These are phyloP conservation scores for Agonopterix alstromeriana DNA, from an alignment of 2,888 invertebrate genomes.

Conservation along the genomic window DNA sequence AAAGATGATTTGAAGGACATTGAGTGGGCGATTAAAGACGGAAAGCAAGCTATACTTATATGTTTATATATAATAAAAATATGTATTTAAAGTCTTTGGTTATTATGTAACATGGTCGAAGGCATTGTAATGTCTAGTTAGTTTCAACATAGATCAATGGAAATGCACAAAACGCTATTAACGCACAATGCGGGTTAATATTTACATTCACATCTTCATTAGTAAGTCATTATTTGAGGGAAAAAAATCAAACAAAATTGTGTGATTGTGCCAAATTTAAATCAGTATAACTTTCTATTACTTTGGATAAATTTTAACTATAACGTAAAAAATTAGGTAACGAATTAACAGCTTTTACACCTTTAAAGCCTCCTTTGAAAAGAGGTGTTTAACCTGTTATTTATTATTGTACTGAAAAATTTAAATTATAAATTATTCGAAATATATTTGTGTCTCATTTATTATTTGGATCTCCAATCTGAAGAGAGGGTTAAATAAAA, in stretches of 20 bases:
- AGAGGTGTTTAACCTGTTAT: conserved; percentile 69
- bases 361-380: conserved; percentile 48
- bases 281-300: conserved; percentile 15
- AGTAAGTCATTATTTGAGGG: too few species aligned
- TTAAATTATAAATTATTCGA: conserved; percentile 68
- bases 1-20: conserved; percentile 44
- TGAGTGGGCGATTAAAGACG: conserved; percentile 31
- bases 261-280: conserved; percentile 23
- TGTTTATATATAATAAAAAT: conserved; percentile 7
- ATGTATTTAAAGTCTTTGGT: background rate
- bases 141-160: background rate
- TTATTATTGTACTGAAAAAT: conserved; percentile 63
- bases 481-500: background rate
- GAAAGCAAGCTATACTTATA: conserved; percentile 6
- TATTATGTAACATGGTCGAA: background rate
- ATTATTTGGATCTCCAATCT: background rate
- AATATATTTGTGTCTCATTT: conserved; percentile 33
- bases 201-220: too few species aligned
- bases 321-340: conserved; percentile 33
- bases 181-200: conserved; percentile 7
- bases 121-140: background rate
- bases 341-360: conserved; percentile 63
- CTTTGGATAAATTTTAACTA: conserved; percentile 14
- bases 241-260: conserved; percentile 1
- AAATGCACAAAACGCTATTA: conserved; percentile 5